Evolutionary conservation across 2,113 vertebrate genomes (phyloP).

Genomic region (Uria aalge): DNA sequence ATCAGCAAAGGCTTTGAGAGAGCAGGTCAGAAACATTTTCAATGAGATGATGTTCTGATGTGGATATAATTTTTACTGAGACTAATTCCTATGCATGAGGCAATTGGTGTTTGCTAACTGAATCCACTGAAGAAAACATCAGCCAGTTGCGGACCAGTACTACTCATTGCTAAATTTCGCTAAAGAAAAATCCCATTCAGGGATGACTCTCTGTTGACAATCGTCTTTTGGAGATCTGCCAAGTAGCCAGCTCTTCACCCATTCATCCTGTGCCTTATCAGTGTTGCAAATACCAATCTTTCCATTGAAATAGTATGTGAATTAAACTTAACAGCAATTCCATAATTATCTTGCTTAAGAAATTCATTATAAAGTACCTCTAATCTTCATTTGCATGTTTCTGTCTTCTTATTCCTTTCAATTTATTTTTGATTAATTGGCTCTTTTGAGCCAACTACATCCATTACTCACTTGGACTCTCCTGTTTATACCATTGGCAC

Average conservation of each 20-base stretch:
- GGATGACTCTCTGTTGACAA: not conserved
- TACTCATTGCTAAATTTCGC: not conserved
- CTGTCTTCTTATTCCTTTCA: slow-evolving; percentile 8
- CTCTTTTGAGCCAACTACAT: slow-evolving; percentile 26
- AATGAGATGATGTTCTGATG: not conserved
- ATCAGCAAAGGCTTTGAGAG: not conserved
- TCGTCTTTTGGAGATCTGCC: slow-evolving; percentile 40
- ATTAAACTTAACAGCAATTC: slow-evolving; percentile 43
- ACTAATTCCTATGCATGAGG: not conserved
- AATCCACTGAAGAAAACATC: not conserved
- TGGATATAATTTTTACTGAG: not conserved
- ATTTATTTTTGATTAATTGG: slow-evolving; percentile 48
- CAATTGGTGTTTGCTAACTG: not conserved
- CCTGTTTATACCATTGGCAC: not conserved
- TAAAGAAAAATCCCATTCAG: slow-evolving; percentile 1
- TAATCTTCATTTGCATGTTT: slow-evolving; percentile 52
- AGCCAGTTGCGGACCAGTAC: not conserved
- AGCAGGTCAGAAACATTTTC: not conserved
- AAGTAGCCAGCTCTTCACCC: slow-evolving; percentile 29
- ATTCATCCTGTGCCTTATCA: slow-evolving; percentile 35
- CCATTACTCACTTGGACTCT: not conserved
- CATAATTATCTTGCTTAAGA: slow-evolving; percentile 32
- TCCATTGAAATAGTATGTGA: not conserved
- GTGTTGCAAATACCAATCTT: slow-evolving; percentile 20
- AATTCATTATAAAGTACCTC: slow-evolving; percentile 45